Evolutionary conservation across 1,140 invertebrate species (phyloP), one percentile per base, ranked within the genome.

Genomic region (Drosophila simulans): DNA sequence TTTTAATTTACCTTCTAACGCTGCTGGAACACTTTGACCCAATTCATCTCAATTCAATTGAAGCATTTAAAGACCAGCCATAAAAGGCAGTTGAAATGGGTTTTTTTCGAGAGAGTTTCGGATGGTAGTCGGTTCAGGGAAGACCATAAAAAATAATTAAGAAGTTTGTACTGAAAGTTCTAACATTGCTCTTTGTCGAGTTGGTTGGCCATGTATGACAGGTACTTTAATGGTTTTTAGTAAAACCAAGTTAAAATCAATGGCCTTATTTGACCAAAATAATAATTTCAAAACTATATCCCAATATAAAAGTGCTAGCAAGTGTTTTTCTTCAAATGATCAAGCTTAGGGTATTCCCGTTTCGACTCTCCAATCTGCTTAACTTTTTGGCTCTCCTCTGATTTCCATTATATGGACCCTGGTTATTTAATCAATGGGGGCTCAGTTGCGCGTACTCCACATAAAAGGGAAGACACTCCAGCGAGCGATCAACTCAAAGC

Each of bases 141-240:
- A 66, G 79, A 79, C 82, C 78, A 88, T 88, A 83, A 86, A 86
- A 85, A 86, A 88, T 88, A 86, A 86, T 86, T 86, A 88, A 77
- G 57, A 76, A 63, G 48, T 78, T 56, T 49, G 73, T 71, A 69
- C 69, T 60, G 57, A 40, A 20, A 22, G 12, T 48, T 39, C 12
- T 34, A n/a, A 42, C 39, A 56, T 39, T 84, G 40, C 60, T 42
- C 74, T 73, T 25, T 46, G 12, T 11, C 5, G 17, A 3, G 46
- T n/a, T n/a, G 13, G 13, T 5, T 22, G 56, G 35, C 10, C 15
- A 42, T 10, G 15, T 42, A 42, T 7, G 40, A 1, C 8, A 10
- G 31, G 8, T 8, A 31, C 31, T 10, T 31, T 31, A 2, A 31
- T 31, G 8, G 7, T 3, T 31, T 31, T 31, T 31, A 8, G 31